Evolutionary conservation across 37 sponge, comb jelly and placozoan species (phyloP).

Genomic region (Tethya wilhelma): DNA sequence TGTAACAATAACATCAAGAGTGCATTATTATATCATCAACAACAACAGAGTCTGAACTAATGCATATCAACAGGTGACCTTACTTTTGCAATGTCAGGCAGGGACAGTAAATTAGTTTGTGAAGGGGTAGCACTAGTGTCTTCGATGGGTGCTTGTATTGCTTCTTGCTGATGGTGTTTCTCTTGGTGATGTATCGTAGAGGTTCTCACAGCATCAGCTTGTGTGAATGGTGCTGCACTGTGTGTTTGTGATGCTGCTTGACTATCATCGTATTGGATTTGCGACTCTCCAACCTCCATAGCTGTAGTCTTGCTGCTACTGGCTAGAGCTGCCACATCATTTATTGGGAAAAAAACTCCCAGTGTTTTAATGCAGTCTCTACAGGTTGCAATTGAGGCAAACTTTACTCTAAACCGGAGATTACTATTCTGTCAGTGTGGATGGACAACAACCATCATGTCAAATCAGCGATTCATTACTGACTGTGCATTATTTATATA

Average conservation of each 20-base stretch:
- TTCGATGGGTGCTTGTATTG: too few relatives aligned
- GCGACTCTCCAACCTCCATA: too few relatives aligned
- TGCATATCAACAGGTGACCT: neutral
- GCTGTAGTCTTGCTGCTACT: neutral
- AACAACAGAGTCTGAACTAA: neutral
- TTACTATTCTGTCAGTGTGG: slow-evolving; percentile 37
- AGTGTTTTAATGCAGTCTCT: slow-evolving; percentile 30
- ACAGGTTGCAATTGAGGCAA: slow-evolving; percentile 40
- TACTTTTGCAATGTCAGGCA: slow-evolving; percentile 54
- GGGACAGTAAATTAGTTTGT: slow-evolving; percentile 4
- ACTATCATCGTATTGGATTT: too few relatives aligned
- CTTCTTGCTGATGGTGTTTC: neutral
- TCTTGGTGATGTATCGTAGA: neutral
- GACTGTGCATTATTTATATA: neutral
- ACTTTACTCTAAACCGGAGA: slow-evolving; percentile 74
- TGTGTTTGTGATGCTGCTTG: neutral
- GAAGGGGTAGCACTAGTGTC: too few relatives aligned
- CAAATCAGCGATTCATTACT: neutral
- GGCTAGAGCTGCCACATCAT: slow-evolving; percentile 35
- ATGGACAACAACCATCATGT: neutral
- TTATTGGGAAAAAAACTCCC: slow-evolving; percentile 40
- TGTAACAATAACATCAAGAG: neutral
- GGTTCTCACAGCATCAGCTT: too few relatives aligned
- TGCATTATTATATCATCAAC: neutral
- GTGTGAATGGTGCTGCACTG: too few relatives aligned